phyloP scores from a whole-genome alignment of 2,113 vertebrate species.

The Kryptolebias marmoratus region DNA sequence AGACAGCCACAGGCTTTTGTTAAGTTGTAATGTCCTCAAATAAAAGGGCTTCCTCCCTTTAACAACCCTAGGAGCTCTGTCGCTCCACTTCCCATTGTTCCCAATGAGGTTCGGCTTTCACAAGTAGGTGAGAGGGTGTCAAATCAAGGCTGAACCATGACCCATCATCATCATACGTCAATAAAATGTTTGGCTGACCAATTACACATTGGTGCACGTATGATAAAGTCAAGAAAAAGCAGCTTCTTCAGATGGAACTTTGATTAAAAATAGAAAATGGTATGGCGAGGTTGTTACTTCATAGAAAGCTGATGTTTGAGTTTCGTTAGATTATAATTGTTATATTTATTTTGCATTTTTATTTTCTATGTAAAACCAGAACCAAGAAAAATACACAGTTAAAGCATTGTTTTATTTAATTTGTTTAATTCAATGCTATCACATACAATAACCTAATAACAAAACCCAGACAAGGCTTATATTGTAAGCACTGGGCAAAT shows the following conservation, averaged over 20 bases:
- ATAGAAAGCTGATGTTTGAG: slow-evolving; percentile 8
- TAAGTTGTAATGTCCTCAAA: slow-evolving; percentile 78
- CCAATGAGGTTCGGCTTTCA: slow-evolving; percentile 78
- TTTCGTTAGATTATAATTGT: not conserved
- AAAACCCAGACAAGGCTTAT: slow-evolving; percentile 4
- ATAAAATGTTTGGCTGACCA: slow-evolving; percentile 43
- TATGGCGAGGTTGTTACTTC: no score
- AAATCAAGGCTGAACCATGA: slow-evolving; percentile 72
- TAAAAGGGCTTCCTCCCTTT: slow-evolving; percentile 81
- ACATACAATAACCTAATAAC: slow-evolving; percentile 45
- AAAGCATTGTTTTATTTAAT: no score
- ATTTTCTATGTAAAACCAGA: no score
- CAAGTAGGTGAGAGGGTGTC: slow-evolving; percentile 79
- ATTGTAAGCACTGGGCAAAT: not conserved
- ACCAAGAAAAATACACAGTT: no score
- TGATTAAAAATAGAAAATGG: no score
- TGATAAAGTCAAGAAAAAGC: slow-evolving; percentile 15
- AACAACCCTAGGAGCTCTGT: slow-evolving; percentile 76
- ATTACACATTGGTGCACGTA: slow-evolving; percentile 16
- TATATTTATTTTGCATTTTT: no score
- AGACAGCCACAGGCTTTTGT: slow-evolving; percentile 81
- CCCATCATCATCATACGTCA: slow-evolving; percentile 38
- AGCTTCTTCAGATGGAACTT: no score
- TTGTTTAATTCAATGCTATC: not conserved
- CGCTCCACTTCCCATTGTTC: slow-evolving; percentile 75